phyloP scores from a whole-genome alignment of 2,797 vertebrate genomes.

The Peromyscus eremicus region DNA sequence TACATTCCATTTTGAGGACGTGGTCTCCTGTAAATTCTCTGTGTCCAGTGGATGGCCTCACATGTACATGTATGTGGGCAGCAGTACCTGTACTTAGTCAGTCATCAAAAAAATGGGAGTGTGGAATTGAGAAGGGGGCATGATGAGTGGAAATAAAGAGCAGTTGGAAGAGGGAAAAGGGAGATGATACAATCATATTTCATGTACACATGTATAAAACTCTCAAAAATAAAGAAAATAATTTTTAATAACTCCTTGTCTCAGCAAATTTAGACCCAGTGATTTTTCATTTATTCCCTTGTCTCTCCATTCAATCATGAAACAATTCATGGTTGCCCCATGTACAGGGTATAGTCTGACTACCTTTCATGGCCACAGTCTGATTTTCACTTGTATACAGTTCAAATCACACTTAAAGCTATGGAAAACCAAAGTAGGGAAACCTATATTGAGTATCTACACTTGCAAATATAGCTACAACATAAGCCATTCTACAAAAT shows the following conservation, averaged over 20 bases:
- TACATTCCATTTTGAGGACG: not conserved
- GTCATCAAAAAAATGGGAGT: not conserved
- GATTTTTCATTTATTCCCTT: not conserved
- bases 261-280: not conserved
- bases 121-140: not conserved
- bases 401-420: not conserved
- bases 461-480: not conserved
- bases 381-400: not conserved
- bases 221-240: not conserved
- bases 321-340: not conserved
- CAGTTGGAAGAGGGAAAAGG: not conserved
- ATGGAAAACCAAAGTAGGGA: not conserved
- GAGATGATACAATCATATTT: not conserved
- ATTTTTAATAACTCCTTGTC: too few relatives aligned
- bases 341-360: accelerated
- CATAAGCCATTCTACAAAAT: not conserved
- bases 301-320: not conserved
- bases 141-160: too few relatives aligned
- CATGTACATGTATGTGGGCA: not conserved
- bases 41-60: too few relatives aligned
- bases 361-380: not conserved
- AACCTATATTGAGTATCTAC: not conserved
- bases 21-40: not conserved
- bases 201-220: not conserved
- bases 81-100: not conserved